Evolutionary conservation across 2,888 invertebrate genomes (phyloP).

Genomic region (Orchesella flavescens): DNA sequence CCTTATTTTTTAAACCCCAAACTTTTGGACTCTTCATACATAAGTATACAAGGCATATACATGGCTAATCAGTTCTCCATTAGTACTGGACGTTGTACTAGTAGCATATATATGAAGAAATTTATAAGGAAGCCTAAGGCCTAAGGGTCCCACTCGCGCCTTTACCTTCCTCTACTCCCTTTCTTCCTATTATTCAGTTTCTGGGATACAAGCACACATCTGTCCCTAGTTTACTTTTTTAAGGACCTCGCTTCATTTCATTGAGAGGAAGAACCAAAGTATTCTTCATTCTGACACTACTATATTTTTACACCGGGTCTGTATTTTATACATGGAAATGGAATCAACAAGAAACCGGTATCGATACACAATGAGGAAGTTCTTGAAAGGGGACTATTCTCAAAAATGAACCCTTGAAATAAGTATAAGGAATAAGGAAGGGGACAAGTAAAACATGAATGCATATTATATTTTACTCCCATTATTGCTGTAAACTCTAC

Average conservation of each 20-base stretch:
- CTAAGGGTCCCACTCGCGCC: no score
- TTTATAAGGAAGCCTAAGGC: no score
- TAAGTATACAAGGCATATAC: background rate
- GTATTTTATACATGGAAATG: background rate
- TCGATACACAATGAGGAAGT: background rate
- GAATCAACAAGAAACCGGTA: conserved; percentile 1
- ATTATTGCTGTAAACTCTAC: background rate
- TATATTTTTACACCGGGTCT: no score
- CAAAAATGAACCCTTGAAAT: no score
- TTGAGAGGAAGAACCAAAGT: background rate
- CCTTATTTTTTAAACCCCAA: background rate
- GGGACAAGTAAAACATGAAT: background rate
- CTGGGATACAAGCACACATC: no score
- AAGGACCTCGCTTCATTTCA: no score
- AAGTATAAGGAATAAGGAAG: background rate
- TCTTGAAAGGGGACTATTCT: background rate
- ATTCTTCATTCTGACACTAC: background rate
- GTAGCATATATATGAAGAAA: no score
- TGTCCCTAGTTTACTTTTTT: no score
- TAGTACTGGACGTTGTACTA: no score
- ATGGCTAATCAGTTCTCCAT: no score
- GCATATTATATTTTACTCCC: background rate
- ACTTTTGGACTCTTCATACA: background rate
- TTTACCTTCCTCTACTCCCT: no score
- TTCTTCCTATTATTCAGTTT: no score